phyloP scores from a whole-genome alignment of 2,113 vertebrate species.

The Puma concolor region DNA sequence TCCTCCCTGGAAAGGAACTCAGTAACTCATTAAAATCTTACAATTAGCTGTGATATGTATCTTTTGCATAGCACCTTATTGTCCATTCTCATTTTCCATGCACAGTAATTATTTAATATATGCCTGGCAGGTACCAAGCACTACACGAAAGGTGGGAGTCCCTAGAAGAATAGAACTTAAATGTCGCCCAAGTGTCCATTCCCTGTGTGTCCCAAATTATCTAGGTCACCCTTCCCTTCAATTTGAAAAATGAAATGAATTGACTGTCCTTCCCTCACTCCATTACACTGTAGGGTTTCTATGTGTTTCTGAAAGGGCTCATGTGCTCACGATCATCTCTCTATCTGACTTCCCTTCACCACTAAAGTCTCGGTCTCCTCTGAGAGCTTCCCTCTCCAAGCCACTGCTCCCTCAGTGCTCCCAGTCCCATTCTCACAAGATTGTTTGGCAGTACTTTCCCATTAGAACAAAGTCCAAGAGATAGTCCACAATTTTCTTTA shows the following conservation, averaged over 20 bases:
- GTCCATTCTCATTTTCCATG: background rate
- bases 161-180: background rate
- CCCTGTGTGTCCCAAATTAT: background rate
- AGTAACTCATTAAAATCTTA: background rate
- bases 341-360: background rate
- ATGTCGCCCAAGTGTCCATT: background rate
- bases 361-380: background rate
- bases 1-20: background rate
- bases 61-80: background rate
- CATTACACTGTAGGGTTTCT: background rate
- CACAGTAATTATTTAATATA: background rate
- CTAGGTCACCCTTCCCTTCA: background rate
- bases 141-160: background rate
- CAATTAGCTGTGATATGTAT: background rate
- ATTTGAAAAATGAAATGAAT: background rate
- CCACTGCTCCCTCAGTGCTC: background rate
- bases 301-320: background rate
- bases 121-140: background rate
- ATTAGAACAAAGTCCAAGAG: slow-evolving; percentile 48
- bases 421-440: background rate
- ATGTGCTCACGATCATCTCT: background rate
- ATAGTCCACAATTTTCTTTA: slow-evolving; percentile 61
- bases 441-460: background rate
- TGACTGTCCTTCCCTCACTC: background rate
- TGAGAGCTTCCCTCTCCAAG: background rate